Base-by-base conservation (phyloP, 2,797 vertebrate genomes). In the Geotrypetes seraphini region DNA sequence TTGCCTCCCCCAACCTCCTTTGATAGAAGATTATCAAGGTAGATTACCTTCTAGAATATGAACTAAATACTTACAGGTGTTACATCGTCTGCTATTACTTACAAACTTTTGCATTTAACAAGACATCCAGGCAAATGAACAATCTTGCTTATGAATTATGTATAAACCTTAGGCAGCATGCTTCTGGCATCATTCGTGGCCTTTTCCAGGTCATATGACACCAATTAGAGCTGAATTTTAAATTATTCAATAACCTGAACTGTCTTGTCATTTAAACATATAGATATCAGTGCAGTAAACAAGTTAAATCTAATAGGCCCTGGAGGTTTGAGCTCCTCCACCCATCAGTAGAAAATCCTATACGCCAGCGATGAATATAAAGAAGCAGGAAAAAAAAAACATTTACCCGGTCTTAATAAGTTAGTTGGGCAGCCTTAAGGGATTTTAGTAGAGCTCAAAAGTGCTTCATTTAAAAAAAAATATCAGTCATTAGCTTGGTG, bases 161-260 rank as follows among this genome's bases (percentile, higher is more conserved):
- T 77, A 85, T 82, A 65, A 73, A 69, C 68, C 60, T 69, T 71
- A 75, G 72, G 65, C 75, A 70, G 75, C 69, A 73, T 67, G 80
- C 76, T 79, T 70, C 63, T 65, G 71, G 80, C 53, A 16, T 81
- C 79, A 78, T 81, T 72, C 67, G 46, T 76, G 80, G 79, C 76
- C 79, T 83, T 79, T 83, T 74, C 56, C 66, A 81, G 80, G 81
- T 81, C 75, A 75, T 69, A 71, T 68, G 76, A 81, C 80, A 83
- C 81, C 68, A 83, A 85, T 85, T 83, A 79, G 73, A 80, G 67
- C 65, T 72, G 78, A 79, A 77, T 78, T 82, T 78, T 81, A 79
- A 84, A 84, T 85, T 80, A 85, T 84, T 84, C 79, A 83, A 79
- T 75, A 82, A 82, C 65, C 69, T 73, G 80, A 80, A 83, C 73